Base-by-base conservation (phyloP, 2,113 vertebrate genomes). In the Bombycilla garrulus region DNA sequence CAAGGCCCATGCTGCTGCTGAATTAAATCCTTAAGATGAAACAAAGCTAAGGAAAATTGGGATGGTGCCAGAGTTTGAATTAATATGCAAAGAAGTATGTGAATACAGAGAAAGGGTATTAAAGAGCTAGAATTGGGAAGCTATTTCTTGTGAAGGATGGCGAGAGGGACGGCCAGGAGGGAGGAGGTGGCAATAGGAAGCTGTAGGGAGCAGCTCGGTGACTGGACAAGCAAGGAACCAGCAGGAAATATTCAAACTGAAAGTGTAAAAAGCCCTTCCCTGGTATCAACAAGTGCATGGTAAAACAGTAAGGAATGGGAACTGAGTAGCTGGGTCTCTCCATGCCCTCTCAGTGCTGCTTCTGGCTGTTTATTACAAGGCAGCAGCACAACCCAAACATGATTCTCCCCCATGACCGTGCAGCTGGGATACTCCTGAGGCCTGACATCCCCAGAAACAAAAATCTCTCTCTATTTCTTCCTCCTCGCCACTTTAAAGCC, bases 391-490 rank as follows among this genome's bases (percentile, higher is more conserved):
- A 65, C 21, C 23, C 4, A 5, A 89, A 73, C 38, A 26, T 1
- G 21, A 33, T 53, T 47, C 19, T 33, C 21, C 12, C 6, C 38
- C 44, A 69, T 2, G 48, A 53, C 42, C 0, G 1, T 21, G 44
- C 53, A 67, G 56, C 74, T 78, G 48, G 47, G 70, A 92, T 88
- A 82, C 65, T 76, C 64, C 66, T 15, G 67, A 77, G 78, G 51
- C 58, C 76, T 78, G 76, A 88, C 82, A 93, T 62, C 47, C 62
- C 36, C 51, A 83, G 76, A 66, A 90, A 91, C 56, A 71, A 81
- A 92, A 95, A 54, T 23, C 22, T 86, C 45, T 70, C 87, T 58
- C 51, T 95, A 78, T 93, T 91, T 93, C 58, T 86, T 92, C 79
- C 64, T 90, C 40, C 61, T 81, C 71, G 33, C 11, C 64, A 51